Evolutionary conservation across 2,797 vertebrate species (phyloP).

Genomic region (Dicrostonyx torquatus): DNA sequence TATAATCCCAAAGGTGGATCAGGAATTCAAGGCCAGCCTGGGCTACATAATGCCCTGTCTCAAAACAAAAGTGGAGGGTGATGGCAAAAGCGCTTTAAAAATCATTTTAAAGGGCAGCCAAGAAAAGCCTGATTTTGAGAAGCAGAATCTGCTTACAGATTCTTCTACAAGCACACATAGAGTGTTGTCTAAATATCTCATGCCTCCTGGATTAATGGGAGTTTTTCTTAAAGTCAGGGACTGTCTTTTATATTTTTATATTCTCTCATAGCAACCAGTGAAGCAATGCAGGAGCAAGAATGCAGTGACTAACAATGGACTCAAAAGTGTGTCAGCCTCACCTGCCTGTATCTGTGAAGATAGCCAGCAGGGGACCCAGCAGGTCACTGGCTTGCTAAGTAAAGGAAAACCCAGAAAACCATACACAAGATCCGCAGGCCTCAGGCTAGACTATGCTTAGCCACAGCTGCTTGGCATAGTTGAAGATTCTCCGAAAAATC

Average conservation of each 20-base stretch:
- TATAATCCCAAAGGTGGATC: neutral
- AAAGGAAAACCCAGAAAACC: constrained; percentile 46
- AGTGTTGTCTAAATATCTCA: constrained; percentile 19
- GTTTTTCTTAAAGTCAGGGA: constrained; percentile 64
- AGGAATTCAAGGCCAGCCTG: neutral
- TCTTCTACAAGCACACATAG: neutral
- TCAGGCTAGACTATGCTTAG: neutral
- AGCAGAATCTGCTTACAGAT: constrained; percentile 49
- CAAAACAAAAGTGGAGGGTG: neutral
- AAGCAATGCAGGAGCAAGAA: constrained; percentile 50
- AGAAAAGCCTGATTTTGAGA: neutral
- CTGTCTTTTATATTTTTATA: constrained; percentile 62
- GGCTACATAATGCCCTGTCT: neutral
- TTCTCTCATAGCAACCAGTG: constrained; percentile 57
- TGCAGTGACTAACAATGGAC: constrained; percentile 56
- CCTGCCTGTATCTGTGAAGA: constrained; percentile 29
- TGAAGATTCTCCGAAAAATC: constrained; percentile 18
- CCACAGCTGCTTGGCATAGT: neutral
- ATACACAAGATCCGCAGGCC: neutral
- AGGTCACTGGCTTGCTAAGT: constrained; percentile 16
- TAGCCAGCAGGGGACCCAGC: neutral
- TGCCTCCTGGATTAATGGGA: constrained; percentile 50
- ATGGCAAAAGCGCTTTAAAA: neutral
- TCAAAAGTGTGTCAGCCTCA: constrained; percentile 41
- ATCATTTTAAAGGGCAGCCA: neutral